phyloP scores from a whole-genome alignment of 2,888 invertebrate genomes.

The Lordiphosa andalusiaca region DNA sequence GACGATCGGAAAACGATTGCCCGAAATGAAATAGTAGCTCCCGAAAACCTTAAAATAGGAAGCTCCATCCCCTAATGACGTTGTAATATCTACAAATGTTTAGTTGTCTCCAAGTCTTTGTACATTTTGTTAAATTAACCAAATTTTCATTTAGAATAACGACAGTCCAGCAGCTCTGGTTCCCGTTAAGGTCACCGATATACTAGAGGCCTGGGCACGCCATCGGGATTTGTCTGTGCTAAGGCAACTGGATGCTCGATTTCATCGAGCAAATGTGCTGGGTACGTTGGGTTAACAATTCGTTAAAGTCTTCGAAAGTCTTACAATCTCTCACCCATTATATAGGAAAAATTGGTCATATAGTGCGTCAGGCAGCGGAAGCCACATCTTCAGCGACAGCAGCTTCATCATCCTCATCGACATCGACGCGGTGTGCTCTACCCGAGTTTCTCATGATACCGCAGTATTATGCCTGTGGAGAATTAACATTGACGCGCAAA shows the following conservation, averaged over 20 bases:
- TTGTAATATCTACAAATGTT: too few relatives aligned
- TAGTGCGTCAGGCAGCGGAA: slow-evolving; percentile 77
- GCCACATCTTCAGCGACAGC: slow-evolving; percentile 41
- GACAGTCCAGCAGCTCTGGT: slow-evolving; percentile 43
- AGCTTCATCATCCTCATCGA: slow-evolving; percentile 42
- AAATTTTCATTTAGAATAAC: slow-evolving; percentile 24
- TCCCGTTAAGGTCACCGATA: slow-evolving; percentile 74
- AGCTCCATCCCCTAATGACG: too few relatives aligned
- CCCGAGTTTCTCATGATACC: slow-evolving; percentile 79
- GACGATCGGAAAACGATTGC: too few relatives aligned
- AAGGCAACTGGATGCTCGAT: slow-evolving; percentile 75
- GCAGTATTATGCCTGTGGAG: slow-evolving; percentile 80
- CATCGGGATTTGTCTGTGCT: slow-evolving; percentile 75
- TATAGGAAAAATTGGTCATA: slow-evolving; percentile 78
- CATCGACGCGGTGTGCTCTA: slow-evolving; percentile 59
- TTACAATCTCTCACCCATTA: neutral
- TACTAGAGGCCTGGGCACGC: slow-evolving; percentile 76
- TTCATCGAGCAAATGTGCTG: slow-evolving; percentile 77
- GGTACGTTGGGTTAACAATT: slow-evolving; percentile 54
- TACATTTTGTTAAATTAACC: neutral
- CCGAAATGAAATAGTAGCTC: too few relatives aligned
- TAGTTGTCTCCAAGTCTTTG: too few relatives aligned
- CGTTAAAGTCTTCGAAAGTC: neutral
- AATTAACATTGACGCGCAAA: slow-evolving; percentile 77
- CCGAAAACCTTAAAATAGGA: too few relatives aligned